Conservation (phyloP, 37 sponge, comb jelly and placozoan species). For the Crambe crambe region DNA sequence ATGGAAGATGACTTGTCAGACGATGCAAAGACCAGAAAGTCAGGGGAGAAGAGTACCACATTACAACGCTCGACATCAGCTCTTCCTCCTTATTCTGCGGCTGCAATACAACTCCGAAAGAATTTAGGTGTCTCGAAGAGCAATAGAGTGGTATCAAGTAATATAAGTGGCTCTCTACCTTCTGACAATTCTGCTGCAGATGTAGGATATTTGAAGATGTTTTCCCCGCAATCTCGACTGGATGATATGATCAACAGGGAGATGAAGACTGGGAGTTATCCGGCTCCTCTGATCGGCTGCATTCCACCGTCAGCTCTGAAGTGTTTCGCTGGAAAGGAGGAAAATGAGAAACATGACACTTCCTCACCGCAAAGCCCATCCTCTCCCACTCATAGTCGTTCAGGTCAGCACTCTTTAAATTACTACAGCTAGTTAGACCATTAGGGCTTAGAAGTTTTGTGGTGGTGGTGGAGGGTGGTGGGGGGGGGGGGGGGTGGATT, state of each 20-base stretch:
- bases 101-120: neutral
- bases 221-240: neutral
- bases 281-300: constrained; percentile 39
- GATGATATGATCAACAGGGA: constrained; percentile 16
- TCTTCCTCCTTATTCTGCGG: neutral
- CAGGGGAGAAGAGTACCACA: constrained; percentile 1
- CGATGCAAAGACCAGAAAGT: too few relatives aligned
- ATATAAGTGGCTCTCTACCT: neutral
- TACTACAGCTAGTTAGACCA: neutral
- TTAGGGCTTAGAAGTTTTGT: neutral
- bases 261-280: constrained; percentile 3
- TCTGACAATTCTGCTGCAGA: neutral
- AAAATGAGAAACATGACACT: neutral
- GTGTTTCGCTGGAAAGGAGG: constrained; percentile 6
- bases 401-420: neutral
- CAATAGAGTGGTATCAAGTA: neutral
- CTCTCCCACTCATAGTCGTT: neutral
- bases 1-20: too few relatives aligned
- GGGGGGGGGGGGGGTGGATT: too few relatives aligned
- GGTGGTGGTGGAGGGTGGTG: neutral
- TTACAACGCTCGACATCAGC: neutral
- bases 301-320: constrained; percentile 38
- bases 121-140: neutral
- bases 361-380: neutral
- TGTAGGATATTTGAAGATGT: neutral